Conservation (phyloP, 2,113 vertebrate genomes). For the Cariama cristata region DNA sequence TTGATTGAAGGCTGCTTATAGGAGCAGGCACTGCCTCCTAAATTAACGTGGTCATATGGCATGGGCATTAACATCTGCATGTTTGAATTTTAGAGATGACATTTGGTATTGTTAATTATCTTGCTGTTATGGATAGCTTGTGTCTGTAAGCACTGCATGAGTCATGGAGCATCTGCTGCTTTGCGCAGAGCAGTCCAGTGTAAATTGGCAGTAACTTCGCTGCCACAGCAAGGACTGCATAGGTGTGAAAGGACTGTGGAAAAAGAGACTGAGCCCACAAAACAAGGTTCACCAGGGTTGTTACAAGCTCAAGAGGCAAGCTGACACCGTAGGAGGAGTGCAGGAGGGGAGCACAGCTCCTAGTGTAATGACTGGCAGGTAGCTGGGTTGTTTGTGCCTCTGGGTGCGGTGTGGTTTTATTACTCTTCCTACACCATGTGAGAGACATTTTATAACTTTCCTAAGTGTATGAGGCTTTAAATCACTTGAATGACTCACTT, state of each 20-base stretch:
- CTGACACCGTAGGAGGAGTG: accelerated
- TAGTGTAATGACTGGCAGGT: accelerated
- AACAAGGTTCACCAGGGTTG: not conserved
- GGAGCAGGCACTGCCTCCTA: not conserved
- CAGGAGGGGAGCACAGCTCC: not conserved
- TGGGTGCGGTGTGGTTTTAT: not conserved
- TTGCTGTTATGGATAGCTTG: not conserved
- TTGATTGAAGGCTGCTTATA: not conserved
- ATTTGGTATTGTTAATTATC: slow-evolving; percentile 3
- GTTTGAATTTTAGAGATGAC: not conserved
- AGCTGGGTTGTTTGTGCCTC: not conserved
- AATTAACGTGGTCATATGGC: accelerated
- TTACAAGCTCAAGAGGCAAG: not conserved
- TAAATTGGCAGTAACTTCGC: not conserved
- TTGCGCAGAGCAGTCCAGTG: accelerated
- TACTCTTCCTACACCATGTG: not conserved
- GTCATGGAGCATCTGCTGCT: slow-evolving; percentile 27
- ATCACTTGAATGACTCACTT: slow-evolving; percentile 40
- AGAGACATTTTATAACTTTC: not conserved
- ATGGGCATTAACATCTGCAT: not conserved
- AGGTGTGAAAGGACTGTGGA: not conserved
- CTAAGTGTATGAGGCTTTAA: not conserved
- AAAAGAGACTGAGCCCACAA: not conserved
- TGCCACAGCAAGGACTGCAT: not conserved
- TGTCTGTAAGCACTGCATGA: slow-evolving; percentile 6